These are phyloP conservation scores for Netelia melanura DNA, from an alignment of 2,888 invertebrate genomes.

Conservation along the genomic window DNA sequence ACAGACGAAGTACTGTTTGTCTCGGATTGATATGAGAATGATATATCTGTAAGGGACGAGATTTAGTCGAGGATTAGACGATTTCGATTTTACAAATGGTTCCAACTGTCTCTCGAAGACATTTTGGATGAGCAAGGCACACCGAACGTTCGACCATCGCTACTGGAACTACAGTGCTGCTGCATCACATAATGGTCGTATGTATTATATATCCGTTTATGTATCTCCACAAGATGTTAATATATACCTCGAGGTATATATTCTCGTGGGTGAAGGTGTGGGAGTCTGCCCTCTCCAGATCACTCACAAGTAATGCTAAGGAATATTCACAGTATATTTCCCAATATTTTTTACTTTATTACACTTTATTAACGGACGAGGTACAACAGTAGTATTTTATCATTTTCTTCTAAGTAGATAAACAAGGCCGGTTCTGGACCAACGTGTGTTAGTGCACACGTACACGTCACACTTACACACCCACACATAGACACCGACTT, in stretches of 20 bases:
- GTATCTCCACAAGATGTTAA: not conserved
- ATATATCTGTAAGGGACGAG: not conserved
- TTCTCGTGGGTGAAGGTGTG: not conserved
- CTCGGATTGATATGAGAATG: not conserved
- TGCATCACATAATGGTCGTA: constrained; percentile 46
- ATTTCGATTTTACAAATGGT: not conserved
- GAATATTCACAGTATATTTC: no score
- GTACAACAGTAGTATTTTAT: no score
- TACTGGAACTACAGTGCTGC: constrained; percentile 60
- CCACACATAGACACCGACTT: no score
- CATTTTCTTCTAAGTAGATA: no score
- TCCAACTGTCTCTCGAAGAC: constrained; percentile 23
- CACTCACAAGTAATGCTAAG: no score
- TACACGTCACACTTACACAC: no score
- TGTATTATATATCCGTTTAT: constrained; percentile 17
- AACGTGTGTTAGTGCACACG: no score
- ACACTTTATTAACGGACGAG: no score
- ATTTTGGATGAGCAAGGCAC: constrained; percentile 40
- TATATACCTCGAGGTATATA: not conserved
- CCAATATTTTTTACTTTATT: no score
- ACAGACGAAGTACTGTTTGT: not conserved
- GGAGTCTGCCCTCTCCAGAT: no score
- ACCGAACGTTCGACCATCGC: constrained; percentile 57
- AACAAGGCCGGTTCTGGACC: no score
- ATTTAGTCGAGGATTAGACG: not conserved